A percentile compares a stretch with the other conserved stretches of the same genome.
Evolutionary conservation across 2,113 vertebrate genomes (phyloP).

Genomic region (Brachyhypopomus gauderio): DNA sequence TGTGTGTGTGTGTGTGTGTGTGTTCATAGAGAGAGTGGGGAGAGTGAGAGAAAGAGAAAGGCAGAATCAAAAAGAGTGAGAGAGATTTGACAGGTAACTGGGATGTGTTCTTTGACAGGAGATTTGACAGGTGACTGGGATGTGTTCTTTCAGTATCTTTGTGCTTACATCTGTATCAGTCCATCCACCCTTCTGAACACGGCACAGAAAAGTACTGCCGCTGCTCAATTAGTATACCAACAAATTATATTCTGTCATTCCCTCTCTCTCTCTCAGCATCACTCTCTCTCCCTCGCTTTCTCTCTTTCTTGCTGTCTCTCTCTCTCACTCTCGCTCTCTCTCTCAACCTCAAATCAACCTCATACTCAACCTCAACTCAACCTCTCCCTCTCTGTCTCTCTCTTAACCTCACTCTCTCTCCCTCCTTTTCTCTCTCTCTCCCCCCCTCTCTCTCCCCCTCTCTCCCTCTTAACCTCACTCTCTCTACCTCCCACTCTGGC

Average conservation of each 20-base stretch:
- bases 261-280: not conserved
- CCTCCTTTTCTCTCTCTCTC: not conserved
- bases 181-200: constrained; percentile 58
- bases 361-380: no score
- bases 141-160: not conserved
- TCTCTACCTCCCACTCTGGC: not conserved
- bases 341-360: no score
- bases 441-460: not conserved
- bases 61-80: not conserved
- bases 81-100: not conserved
- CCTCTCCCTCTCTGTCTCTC: not conserved
- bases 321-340: no score
- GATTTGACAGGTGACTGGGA: not conserved
- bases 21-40: not conserved
- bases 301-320: constrained; percentile 17
- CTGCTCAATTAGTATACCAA: constrained; percentile 66
- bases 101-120: not conserved
- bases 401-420: not conserved
- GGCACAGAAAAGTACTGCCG: constrained; percentile 60
- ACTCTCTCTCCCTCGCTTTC: not conserved
- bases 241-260: constrained; percentile 45
- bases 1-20: constrained; percentile 21
- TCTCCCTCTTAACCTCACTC: not conserved
- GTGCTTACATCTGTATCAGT: constrained; percentile 55
- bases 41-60: not conserved